Evolutionary conservation across 2,113 vertebrate species (phyloP), one percentile per base, ranked within the genome.

Genomic region (Coturnix japonica): DNA sequence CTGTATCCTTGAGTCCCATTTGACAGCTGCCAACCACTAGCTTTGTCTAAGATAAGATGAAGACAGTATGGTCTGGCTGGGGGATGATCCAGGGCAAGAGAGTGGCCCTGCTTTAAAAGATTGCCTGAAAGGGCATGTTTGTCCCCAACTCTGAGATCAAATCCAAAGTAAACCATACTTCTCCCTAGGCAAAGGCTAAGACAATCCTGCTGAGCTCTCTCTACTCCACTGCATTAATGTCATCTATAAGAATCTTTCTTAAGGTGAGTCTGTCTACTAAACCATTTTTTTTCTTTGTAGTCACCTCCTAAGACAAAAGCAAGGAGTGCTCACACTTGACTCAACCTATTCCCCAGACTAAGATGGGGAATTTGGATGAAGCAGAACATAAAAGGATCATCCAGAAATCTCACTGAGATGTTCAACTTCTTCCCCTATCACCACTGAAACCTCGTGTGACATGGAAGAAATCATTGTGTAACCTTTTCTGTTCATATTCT

Each of bases 101-200:
- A 92, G 69, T 85, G 79, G 85, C 61, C 92, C 69, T 77, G 71
- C 67, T 95, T 83, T 85, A 75, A 96, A 95, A 93, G 94, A 87
- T 89, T 89, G 81, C 65, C 72, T 82, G 85, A 95, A 94, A 95
- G 91, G 89, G 92, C 91, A 94, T 96, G 92, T 96, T 96, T 96
- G 87, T 92, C 59, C 78, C 95, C 86, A 90, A 92, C 46, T 84
- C 67, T 35, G 87, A 91, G 67, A 87, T 51, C 1, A 31, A 93
- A 95, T 89, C 95, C 89, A 96, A 91, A 94, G 94, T 87, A 96
- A 96, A 96, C 82, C 69, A 87, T 84, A 57, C 85, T 93, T 95
- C 67, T 96, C 75, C 87, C 89, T 89, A 89, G 69, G 71, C 84
- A 96, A 92, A 96, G 91, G 84, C 87, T 92, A 90, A 77, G 69